Percentiles rank a stretch among this genome's conserved stretches.
Evolutionary conservation across 2,888 invertebrate species (phyloP).

Genomic region (Eudasyphora cyanicolor): DNA sequence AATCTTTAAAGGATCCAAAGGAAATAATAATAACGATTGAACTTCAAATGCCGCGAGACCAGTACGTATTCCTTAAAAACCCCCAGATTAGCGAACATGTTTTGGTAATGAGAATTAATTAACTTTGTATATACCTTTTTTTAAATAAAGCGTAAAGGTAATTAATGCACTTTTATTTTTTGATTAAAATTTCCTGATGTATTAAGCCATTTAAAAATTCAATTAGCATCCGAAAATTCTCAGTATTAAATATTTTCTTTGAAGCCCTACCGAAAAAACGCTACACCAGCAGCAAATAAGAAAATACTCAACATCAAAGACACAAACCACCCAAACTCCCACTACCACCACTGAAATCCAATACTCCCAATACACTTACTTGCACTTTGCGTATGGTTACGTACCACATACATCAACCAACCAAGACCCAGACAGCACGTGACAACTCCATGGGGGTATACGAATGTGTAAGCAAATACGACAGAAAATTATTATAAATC

Average conservation of each 20-base stretch:
- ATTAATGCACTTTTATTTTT: not conserved
- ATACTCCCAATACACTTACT: too few species aligned
- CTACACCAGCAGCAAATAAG: not conserved
- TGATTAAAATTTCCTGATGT: conserved; percentile 4
- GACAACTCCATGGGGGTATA: conserved; percentile 17
- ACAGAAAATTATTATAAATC: conserved; percentile 12
- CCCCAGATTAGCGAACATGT: too few species aligned
- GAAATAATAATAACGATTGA: too few species aligned
- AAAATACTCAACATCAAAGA: conserved; percentile 5
- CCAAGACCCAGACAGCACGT: conserved; percentile 17
- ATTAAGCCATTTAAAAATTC: conserved; percentile 14
- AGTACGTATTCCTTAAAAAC: too few species aligned
- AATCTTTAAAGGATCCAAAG: too few species aligned
- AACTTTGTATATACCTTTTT: not conserved
- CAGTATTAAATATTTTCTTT: not conserved
- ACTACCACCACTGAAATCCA: not conserved
- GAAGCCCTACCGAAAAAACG: not conserved
- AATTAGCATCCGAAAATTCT: conserved; percentile 4
- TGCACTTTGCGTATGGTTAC: not conserved
- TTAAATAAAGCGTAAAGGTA: not conserved
- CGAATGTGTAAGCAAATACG: not conserved
- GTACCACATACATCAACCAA: not conserved
- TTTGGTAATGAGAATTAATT: not conserved
- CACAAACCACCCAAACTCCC: not conserved
- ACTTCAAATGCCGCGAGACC: too few species aligned